These are phyloP conservation scores for Misgurnus mizolepis DNA, from an alignment of 2,113 vertebrate genomes.

Conservation along the genomic window DNA sequence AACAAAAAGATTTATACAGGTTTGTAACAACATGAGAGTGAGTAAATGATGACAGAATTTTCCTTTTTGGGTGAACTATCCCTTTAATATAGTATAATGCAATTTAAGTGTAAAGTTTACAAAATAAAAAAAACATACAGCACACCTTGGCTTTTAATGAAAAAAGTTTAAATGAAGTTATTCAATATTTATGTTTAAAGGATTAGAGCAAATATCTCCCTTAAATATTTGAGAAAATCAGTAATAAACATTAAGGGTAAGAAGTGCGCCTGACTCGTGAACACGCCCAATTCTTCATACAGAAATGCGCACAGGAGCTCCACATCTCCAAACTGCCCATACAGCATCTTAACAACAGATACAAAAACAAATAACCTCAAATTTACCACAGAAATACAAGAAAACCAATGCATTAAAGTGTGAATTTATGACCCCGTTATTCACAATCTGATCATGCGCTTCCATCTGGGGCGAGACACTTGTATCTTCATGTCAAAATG, in stretches of 20 bases:
- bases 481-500: not conserved
- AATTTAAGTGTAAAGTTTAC: no score
- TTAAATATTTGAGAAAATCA: not conserved
- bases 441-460: constrained; percentile 1
- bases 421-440: not conserved
- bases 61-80: no score
- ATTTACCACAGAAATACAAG: not conserved
- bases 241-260: not conserved
- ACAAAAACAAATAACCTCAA: not conserved
- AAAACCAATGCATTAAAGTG: not conserved
- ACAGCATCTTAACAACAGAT: not conserved
- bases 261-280: not conserved
- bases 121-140: no score
- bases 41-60: no score
- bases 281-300: constrained; percentile 5
- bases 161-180: no score
- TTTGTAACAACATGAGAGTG: no score
- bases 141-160: no score
- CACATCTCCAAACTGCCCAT: not conserved
- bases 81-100: no score
- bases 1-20: no score
- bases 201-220: no score
- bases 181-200: no score
- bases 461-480: constrained; percentile 10
- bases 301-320: constrained; percentile 3